Evolutionary conservation across 1,140 invertebrate genomes (phyloP).

Genomic region (Cylas formicarius): DNA sequence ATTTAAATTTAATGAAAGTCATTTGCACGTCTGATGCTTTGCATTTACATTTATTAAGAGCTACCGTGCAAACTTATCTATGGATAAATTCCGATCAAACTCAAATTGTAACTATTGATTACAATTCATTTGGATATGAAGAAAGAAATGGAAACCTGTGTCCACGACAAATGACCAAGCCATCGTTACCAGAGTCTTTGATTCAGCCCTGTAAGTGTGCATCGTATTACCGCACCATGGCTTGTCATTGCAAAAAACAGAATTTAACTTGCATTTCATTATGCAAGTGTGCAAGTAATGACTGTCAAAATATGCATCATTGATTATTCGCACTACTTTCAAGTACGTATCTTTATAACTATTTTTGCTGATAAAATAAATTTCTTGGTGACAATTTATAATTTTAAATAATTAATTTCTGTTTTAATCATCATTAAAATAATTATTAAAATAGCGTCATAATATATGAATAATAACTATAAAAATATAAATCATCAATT

Average conservation of each 20-base stretch:
- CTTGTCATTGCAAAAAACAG: constrained; percentile 18
- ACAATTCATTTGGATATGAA: constrained; percentile 21
- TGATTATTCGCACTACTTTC: too few species aligned
- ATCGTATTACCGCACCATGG: constrained; percentile 16
- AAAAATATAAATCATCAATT: too few species aligned
- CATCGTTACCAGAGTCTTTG: constrained; percentile 11
- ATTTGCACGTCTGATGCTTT: constrained; percentile 22
- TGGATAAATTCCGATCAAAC: too few species aligned
- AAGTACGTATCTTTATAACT: too few species aligned
- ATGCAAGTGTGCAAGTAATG: constrained; percentile 19
- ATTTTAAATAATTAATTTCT: too few species aligned
- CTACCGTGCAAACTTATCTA: constrained; percentile 20
- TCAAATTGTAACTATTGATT: too few species aligned
- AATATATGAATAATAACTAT: too few species aligned
- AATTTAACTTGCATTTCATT: constrained; percentile 19
- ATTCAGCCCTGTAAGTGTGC: constrained; percentile 18
- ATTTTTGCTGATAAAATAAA: too few species aligned
- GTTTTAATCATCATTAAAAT: too few species aligned
- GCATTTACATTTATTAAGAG: constrained; percentile 18
- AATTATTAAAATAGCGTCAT: too few species aligned
- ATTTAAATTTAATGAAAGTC: constrained; percentile 21
- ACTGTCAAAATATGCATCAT: constrained; percentile 21
- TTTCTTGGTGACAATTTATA: too few species aligned
- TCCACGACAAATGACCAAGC: constrained; percentile 14
- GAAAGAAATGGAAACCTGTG: constrained; percentile 16